Evolutionary conservation across 2,888 invertebrate genomes (phyloP).

Genomic region (Resseliella maxima): DNA sequence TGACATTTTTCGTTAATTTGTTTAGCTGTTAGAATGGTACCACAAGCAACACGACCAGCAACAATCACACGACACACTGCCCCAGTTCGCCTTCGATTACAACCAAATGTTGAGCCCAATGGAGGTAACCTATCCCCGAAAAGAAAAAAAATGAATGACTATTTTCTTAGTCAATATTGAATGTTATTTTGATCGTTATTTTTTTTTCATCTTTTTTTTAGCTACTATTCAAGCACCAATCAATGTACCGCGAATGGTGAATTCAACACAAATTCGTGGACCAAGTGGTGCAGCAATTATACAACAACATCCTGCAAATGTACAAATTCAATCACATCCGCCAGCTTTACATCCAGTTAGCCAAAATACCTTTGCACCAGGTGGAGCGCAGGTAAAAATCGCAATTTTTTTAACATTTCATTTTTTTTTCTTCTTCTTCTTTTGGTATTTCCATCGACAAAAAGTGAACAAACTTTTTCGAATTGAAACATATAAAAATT

Average conservation of each 20-base stretch:
- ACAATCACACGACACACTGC: constrained; percentile 68
- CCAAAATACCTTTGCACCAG: constrained; percentile 58
- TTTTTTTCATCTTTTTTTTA: not conserved
- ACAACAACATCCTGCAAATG: constrained; percentile 61
- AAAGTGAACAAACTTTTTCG: no score
- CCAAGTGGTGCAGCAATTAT: constrained; percentile 63
- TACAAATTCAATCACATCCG: constrained; percentile 63
- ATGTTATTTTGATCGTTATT: no score
- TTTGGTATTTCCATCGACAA: no score
- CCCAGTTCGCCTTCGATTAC: constrained; percentile 65
- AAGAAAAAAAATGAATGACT: not conserved
- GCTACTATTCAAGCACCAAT: constrained; percentile 53
- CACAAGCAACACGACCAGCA: constrained; percentile 67
- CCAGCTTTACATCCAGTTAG: constrained; percentile 66
- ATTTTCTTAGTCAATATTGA: no score
- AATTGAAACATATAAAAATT: not conserved
- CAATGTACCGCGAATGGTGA: constrained; percentile 64
- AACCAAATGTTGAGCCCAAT: constrained; percentile 7
- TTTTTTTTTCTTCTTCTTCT: no score
- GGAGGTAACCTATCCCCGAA: not conserved
- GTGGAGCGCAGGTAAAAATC: constrained; percentile 58
- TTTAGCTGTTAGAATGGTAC: constrained; percentile 73
- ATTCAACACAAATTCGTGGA: constrained; percentile 62
- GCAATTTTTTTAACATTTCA: no score
- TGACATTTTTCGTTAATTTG: not conserved